phyloP scores from a whole-genome alignment of 2,888 invertebrate species.

The Galerucella calmariensis region DNA sequence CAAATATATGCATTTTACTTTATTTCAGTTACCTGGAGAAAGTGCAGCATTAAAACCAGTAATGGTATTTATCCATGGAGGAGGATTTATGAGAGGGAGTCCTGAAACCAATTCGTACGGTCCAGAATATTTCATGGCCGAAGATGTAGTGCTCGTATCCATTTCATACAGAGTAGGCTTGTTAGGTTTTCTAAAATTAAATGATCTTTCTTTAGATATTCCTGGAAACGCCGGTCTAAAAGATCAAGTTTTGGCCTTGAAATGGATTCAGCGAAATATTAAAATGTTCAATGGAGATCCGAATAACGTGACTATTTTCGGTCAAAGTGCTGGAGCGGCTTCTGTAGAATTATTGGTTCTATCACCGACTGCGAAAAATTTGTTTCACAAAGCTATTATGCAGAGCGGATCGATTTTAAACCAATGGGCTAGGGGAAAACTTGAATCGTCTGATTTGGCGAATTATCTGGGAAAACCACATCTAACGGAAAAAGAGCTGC shows the following conservation, averaged over 20 bases:
- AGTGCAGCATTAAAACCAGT: conserved; percentile 53
- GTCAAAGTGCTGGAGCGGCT: conserved; percentile 78
- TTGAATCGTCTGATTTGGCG: conserved; percentile 57
- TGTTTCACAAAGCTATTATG: conserved; percentile 54
- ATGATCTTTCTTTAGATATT: conserved; percentile 65
- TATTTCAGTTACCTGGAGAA: not conserved
- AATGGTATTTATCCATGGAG: conserved; percentile 63
- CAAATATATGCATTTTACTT: no score
- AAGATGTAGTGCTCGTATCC: conserved; percentile 74
- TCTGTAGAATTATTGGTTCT: conserved; percentile 30
- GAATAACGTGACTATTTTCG: conserved; percentile 73
- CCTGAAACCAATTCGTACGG: conserved; percentile 53
- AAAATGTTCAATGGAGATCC: conserved; percentile 77
- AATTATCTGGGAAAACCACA: conserved; percentile 46
- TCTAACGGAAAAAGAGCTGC: conserved; percentile 46
- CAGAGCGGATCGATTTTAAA: conserved; percentile 55
- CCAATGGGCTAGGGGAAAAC: conserved; percentile 51
- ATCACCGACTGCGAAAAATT: conserved; percentile 24
- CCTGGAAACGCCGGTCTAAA: conserved; percentile 80
- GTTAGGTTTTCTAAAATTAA: conserved; percentile 63
- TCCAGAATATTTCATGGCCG: conserved; percentile 68
- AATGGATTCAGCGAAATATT: conserved; percentile 77
- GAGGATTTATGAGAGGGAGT: conserved; percentile 60
- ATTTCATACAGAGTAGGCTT: conserved; percentile 76
- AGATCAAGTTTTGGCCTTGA: conserved; percentile 56